These are phyloP conservation scores for Parauchenoglanis punctatus DNA, from an alignment of 2,797 vertebrate species.

Conservation along the genomic window DNA sequence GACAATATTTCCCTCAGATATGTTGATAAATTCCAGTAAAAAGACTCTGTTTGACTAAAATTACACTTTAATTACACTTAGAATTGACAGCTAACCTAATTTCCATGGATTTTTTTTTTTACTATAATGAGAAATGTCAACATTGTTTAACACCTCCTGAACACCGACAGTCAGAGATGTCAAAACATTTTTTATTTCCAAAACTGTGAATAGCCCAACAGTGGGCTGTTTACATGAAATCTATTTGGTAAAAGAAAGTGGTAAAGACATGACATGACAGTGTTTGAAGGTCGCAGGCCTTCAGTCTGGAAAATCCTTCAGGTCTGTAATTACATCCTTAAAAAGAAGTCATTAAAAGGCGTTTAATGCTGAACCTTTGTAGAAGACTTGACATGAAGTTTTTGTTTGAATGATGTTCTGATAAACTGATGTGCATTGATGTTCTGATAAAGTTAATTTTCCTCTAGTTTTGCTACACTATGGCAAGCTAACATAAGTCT, in stretches of 20 bases:
- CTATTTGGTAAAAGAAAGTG: conserved; percentile 5
- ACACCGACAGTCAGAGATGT: background rate
- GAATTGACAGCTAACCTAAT: background rate
- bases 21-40: no score
- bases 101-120: background rate
- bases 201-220: background rate
- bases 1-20: background rate
- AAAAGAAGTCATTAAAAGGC: conserved; percentile 8
- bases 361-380: conserved; percentile 5
- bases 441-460: background rate
- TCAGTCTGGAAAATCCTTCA: conserved; percentile 40
- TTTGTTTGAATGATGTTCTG: background rate
- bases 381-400: background rate
- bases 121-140: background rate
- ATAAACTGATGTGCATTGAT: no score
- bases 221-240: background rate
- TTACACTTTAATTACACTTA: background rate
- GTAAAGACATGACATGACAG: conserved; percentile 17
- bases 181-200: conserved; percentile 10
- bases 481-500: background rate
- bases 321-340: conserved; percentile 49
- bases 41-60: background rate
- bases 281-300: background rate
- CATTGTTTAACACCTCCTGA: background rate
- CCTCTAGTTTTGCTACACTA: background rate